These are phyloP conservation scores for Arothron firmamentum DNA, from an alignment of 2,113 vertebrate genomes.

Conservation along the genomic window DNA sequence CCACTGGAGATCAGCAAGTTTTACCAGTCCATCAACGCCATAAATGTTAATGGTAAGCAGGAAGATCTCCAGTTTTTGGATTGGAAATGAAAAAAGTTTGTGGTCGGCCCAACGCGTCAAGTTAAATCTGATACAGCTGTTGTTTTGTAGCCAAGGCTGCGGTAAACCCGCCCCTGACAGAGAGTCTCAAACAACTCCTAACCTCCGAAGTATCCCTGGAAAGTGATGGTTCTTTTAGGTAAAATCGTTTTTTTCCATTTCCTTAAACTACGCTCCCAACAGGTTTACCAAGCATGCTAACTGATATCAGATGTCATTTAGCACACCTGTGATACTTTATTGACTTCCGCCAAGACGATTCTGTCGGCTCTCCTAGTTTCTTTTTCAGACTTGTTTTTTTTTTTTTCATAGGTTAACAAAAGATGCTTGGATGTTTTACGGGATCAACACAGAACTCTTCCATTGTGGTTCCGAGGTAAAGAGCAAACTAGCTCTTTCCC, in stretches of 20 bases:
- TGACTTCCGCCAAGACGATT: too few species aligned
- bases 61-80: neutral
- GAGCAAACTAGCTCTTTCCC: conserved; percentile 31
- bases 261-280: too few species aligned
- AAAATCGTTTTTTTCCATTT: conserved; percentile 11
- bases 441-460: conserved; percentile 75
- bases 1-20: conserved; percentile 78
- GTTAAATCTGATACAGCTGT: neutral
- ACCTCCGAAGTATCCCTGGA: conserved; percentile 64
- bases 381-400: neutral
- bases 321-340: too few species aligned
- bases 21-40: conserved; percentile 46
- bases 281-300: too few species aligned
- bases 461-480: conserved; percentile 68
- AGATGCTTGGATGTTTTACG: conserved; percentile 70
- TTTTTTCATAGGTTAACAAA: conserved; percentile 37
- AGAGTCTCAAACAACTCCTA: conserved; percentile 57
- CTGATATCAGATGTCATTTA: too few species aligned
- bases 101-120: neutral
- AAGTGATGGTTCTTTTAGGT: conserved; percentile 72
- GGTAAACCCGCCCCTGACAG: conserved; percentile 54
- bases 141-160: conserved; percentile 57
- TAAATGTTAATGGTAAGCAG: conserved; percentile 69
- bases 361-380: neutral
- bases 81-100: neutral